A percentile compares a stretch with the other conserved stretches of the same genome.
These are phyloP conservation scores for Saxicola maurus DNA, from an alignment of 2,797 vertebrate species.

Conservation along the genomic window DNA sequence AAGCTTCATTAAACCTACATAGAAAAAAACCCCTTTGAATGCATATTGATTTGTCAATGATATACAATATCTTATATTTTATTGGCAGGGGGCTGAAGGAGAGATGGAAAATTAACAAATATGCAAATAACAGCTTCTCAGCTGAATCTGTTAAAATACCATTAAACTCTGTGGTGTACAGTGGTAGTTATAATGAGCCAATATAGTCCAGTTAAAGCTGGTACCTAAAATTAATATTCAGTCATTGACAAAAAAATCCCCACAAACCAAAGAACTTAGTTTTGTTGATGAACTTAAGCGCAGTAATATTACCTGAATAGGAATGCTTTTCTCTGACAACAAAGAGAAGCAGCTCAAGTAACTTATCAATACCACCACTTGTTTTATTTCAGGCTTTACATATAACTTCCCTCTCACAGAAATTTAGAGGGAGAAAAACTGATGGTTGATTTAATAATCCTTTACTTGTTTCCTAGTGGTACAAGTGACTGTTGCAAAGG, in stretches of 20 bases:
- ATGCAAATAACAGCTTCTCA: background rate
- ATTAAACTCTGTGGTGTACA: background rate
- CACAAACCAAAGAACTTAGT: background rate
- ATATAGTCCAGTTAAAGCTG: background rate
- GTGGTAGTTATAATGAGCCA: background rate
- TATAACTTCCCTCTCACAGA: background rate
- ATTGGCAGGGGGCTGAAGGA: background rate
- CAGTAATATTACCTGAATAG: background rate
- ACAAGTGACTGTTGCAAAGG: background rate
- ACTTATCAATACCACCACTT: background rate
- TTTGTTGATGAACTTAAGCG: background rate
- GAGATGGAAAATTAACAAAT: background rate
- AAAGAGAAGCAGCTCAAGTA: background rate
- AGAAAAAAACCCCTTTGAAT: background rate
- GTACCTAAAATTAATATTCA: background rate
- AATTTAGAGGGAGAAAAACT: background rate
- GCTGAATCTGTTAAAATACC: background rate
- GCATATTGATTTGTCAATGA: background rate
- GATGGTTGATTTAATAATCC: background rate
- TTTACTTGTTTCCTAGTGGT: background rate
- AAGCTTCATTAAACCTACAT: background rate
- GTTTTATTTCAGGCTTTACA: background rate
- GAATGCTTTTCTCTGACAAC: background rate
- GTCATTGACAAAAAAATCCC: background rate
- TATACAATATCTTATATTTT: background rate